A percentile compares a stretch with the other conserved stretches of the same genome.
Conservation (phyloP, 2,113 vertebrate genomes). For the Platysternon megacephalum region DNA sequence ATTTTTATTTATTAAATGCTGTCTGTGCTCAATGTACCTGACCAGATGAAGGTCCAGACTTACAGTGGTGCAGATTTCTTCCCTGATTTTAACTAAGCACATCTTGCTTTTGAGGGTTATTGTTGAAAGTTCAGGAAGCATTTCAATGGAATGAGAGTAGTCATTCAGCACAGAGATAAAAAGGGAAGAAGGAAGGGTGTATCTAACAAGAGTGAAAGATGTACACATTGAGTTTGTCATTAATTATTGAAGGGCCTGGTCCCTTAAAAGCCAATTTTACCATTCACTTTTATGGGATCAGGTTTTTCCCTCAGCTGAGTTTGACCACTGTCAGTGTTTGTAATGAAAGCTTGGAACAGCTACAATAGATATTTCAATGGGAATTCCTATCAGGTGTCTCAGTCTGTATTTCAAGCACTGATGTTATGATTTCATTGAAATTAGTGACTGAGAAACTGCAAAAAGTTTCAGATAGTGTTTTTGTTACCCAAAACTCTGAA, state of each 20-base stretch:
- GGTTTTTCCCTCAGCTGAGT: neutral
- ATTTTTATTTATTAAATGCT: neutral
- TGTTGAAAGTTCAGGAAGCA: neutral
- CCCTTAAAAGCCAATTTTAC: neutral
- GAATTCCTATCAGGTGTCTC: neutral
- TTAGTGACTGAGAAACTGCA: neutral
- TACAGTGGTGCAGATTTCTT: too few species aligned
- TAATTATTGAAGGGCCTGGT: neutral
- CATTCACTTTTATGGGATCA: neutral
- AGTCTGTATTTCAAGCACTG: neutral
- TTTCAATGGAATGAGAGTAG: neutral
- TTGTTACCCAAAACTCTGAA: neutral
- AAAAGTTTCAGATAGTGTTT: neutral
- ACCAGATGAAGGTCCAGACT: neutral
- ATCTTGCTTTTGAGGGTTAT: neutral
- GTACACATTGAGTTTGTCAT: neutral
- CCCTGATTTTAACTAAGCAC: too few species aligned
- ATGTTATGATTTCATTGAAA: neutral
- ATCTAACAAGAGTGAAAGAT: neutral
- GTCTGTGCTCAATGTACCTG: neutral
- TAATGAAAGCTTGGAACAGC: neutral
- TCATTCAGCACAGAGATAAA: neutral
- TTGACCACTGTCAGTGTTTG: neutral
- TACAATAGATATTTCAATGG: neutral
- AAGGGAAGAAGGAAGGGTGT: neutral